Conservation (phyloP, 2,113 vertebrate genomes). For the Callithrix jacchus region DNA sequence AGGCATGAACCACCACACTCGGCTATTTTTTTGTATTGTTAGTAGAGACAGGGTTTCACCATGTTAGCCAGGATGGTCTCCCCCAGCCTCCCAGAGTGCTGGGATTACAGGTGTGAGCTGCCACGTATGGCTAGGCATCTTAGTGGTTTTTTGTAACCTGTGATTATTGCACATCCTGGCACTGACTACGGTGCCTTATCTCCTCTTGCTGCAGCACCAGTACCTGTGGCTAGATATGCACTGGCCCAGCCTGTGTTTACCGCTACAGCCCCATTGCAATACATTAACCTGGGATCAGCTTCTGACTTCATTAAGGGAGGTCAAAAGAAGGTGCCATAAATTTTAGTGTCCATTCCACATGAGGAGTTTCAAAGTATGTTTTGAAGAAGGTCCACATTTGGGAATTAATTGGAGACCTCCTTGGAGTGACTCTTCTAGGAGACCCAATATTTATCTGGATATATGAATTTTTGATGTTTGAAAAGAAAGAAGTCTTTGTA, state of each 20-base stretch:
- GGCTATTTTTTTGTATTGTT: no score
- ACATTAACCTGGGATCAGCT: not conserved
- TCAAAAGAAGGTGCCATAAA: not conserved
- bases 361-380: not conserved
- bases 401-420: not conserved
- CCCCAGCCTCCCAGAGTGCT: no score
- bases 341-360: not conserved
- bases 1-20: no score
- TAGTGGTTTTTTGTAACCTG: not conserved
- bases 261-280: rapidly evolving
- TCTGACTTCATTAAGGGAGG: not conserved
- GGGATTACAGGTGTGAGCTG: no score
- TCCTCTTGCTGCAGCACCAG: not conserved
- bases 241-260: rapidly evolving
- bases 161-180: not conserved
- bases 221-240: not conserved
- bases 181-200: not conserved
- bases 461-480: not conserved
- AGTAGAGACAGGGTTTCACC: no score
- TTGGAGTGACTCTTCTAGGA: not conserved
- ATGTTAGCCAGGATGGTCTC: no score
- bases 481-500: not conserved
- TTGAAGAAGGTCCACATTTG: not conserved
- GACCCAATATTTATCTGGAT: not conserved
- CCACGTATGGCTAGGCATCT: no score